A percentile compares a stretch with the other conserved stretches of the same genome.
Conservation (phyloP, 1,140 invertebrate species). For the Episyrphus balteatus region DNA sequence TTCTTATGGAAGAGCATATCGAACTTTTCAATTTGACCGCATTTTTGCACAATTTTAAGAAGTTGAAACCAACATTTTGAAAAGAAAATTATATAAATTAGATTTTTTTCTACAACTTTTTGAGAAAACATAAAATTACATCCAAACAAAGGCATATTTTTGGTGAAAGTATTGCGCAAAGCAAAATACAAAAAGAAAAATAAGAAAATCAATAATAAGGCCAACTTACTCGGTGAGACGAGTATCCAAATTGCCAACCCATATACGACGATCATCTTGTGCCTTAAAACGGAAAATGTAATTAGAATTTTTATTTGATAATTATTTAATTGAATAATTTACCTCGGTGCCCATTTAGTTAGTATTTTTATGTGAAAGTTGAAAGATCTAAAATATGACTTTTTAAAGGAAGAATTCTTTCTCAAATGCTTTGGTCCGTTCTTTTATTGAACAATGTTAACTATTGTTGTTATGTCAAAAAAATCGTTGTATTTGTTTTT, state of each 20-base stretch:
- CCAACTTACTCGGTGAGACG: constrained; percentile 83
- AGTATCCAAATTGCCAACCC: constrained; percentile 82
- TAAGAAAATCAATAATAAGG: constrained; percentile 9
- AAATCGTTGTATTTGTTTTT: no score
- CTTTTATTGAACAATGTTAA: no score
- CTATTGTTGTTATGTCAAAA: no score
- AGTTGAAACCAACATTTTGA: constrained; percentile 75
- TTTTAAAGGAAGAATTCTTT: no score
- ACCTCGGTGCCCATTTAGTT: no score
- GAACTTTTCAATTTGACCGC: constrained; percentile 85
- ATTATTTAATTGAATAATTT: no score
- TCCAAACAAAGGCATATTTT: background rate
- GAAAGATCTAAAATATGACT: no score
- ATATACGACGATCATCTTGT: constrained; percentile 43
- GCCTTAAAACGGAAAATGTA: background rate
- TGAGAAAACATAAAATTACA: background rate
- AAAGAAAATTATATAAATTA: constrained; percentile 33
- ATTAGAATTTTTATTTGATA: no score
- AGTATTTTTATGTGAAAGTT: no score
- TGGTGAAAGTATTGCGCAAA: constrained; percentile 5
- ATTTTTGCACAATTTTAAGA: constrained; percentile 86
- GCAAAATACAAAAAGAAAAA: no score
- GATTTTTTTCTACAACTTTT: constrained; percentile 1
- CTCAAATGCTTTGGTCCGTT: no score
- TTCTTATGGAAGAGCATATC: constrained; percentile 86